Evolutionary conservation across 2,888 invertebrate species (phyloP), one percentile per base, ranked within the genome.

Genomic region (Miltochrista miniata): DNA sequence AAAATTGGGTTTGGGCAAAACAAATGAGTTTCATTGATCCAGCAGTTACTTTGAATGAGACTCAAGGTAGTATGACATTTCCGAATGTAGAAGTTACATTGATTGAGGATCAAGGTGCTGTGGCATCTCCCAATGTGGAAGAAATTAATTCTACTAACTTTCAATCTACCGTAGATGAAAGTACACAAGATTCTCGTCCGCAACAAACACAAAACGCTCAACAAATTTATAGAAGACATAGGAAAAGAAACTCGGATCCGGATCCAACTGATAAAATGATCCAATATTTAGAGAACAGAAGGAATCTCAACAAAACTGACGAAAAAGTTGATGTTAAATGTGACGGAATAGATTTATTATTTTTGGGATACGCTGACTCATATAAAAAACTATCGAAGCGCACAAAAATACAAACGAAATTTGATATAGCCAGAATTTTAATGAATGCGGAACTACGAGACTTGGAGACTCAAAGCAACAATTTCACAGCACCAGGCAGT

Each of bases 271-370:
- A 53, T 43, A 54, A 40, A 51, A 57, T 54, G 51, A 46, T 51
- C 46, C 46, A 54, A 45, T 54, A 56, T 48, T 48, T 51, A 53
- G 53, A 61, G 56, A 59, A 54, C 51, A 56, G 56, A 59, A 59
- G 51, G 45, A 39, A 54, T 47, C 51, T 37, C 40, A 54, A 56
- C 49, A 45, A 39, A 47, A 48, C 33, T 49, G 52, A 60, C 33
- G 51, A 53, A 41, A 57, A 48, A 51, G 51, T 60, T 36, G 46
- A 48, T 38, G 42, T 57, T 33, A 54, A 54, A 57, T 57, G 51
- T 54, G 57, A 57, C 35, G 54, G 57, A 44, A 15, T 51, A 39
- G 51, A n/a, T 55, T 51, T 55, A 48, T 51, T 55, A 51, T 50
- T 55, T 45, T 50, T 52, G 45, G 52, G 49, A 45, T 52, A 52